phyloP scores from a whole-genome alignment of 2,113 vertebrate genomes.

The Danionella cerebrum region DNA sequence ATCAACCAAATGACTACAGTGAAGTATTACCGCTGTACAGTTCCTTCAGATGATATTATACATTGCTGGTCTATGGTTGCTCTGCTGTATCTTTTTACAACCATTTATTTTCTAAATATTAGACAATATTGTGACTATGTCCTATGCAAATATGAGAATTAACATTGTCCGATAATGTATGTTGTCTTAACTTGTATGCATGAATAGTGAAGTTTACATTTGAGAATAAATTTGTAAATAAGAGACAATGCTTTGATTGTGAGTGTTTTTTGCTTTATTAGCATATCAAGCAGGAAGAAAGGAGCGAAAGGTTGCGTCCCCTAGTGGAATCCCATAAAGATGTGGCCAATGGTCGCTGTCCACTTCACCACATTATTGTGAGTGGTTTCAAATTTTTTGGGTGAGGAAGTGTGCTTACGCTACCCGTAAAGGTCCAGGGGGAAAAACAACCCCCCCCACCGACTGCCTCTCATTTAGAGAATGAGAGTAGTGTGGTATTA shows the following conservation, averaged over 20 bases:
- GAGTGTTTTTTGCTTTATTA: background rate
- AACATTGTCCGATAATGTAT: slow-evolving; percentile 75
- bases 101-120: slow-evolving; percentile 75
- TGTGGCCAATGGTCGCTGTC: too few species aligned
- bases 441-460: too few species aligned
- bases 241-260: slow-evolving; percentile 37
- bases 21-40: slow-evolving; percentile 75
- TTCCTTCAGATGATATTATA: slow-evolving; percentile 57
- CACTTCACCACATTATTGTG: too few species aligned
- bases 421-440: too few species aligned
- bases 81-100: slow-evolving; percentile 77
- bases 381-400: too few species aligned
- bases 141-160: slow-evolving; percentile 79
- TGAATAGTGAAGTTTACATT: slow-evolving; percentile 81
- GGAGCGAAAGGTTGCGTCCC: too few species aligned
- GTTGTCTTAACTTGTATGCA: slow-evolving; percentile 80
- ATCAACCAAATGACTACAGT: slow-evolving; percentile 74
- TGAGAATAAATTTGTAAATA: slow-evolving; percentile 79
- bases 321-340: too few species aligned
- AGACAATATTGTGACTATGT: slow-evolving; percentile 78
- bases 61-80: slow-evolving; percentile 74
- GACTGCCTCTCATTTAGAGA: too few species aligned
- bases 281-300: too few species aligned
- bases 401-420: too few species aligned
- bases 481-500: too few species aligned